Evolutionary conservation across 2,797 vertebrate species (phyloP).

Genomic region (Protonibea diacanthus): DNA sequence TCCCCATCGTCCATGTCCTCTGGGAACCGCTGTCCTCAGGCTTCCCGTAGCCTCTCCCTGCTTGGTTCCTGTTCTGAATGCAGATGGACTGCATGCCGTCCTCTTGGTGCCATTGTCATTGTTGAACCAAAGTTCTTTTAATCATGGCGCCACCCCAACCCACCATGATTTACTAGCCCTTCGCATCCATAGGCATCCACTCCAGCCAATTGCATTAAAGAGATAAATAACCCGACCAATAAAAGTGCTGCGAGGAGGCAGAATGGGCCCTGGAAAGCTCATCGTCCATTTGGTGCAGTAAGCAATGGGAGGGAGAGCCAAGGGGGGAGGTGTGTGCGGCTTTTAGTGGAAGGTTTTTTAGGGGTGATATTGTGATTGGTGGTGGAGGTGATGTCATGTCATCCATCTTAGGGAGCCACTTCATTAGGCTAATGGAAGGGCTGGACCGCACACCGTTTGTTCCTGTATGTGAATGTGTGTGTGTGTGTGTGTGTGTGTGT

Average conservation of each 20-base stretch:
- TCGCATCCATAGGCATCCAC: slow-evolving; percentile 72
- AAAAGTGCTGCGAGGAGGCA: slow-evolving; percentile 72
- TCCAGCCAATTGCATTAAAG: slow-evolving; percentile 85
- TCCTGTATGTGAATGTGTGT: slow-evolving; percentile 48
- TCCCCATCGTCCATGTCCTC: not conserved
- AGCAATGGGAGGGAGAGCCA: slow-evolving; percentile 17
- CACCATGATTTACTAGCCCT: slow-evolving; percentile 76
- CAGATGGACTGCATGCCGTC: slow-evolving; percentile 49
- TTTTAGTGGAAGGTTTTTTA: slow-evolving; percentile 81
- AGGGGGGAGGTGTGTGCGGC: slow-evolving; percentile 50
- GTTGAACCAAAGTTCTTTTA: slow-evolving; percentile 79
- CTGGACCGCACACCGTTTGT: slow-evolving; percentile 66
- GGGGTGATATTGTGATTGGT: slow-evolving; percentile 84
- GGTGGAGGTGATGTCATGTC: slow-evolving; percentile 83
- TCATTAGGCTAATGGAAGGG: slow-evolving; percentile 87
- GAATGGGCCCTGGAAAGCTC: slow-evolving; percentile 76
- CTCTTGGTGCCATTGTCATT: slow-evolving; percentile 69
- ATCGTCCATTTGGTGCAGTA: slow-evolving; percentile 76
- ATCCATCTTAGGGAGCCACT: slow-evolving; percentile 83
- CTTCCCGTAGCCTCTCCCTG: slow-evolving; percentile 1
- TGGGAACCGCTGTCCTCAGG: slow-evolving; percentile 8
- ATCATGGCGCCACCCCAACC: slow-evolving; percentile 62
- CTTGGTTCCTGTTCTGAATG: slow-evolving; percentile 53
- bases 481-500: slow-evolving; percentile 58
- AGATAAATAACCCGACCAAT: slow-evolving; percentile 84